phyloP scores from a whole-genome alignment of 2,888 invertebrate species.

The Abrostola tripartita region DNA sequence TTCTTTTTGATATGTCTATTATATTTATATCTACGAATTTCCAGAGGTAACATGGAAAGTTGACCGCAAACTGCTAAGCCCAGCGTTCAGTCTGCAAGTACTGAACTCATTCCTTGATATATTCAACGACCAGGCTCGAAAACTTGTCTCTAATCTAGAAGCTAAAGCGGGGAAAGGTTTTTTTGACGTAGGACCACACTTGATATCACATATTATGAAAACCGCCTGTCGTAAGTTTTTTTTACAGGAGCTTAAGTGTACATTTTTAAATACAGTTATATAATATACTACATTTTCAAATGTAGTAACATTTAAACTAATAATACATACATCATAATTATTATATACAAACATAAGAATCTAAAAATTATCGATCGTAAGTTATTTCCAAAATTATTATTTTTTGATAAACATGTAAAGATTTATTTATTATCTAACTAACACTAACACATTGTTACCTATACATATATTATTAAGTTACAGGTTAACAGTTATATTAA shows the following conservation, averaged over 20 bases:
- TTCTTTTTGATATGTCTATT: neutral
- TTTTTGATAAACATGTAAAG: too few species aligned
- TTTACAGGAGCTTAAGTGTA: slow-evolving; percentile 16
- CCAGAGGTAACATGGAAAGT: slow-evolving; percentile 57
- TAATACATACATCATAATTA: too few species aligned
- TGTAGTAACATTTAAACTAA: neutral
- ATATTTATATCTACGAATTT: neutral
- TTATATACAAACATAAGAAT: too few species aligned
- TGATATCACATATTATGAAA: slow-evolving; percentile 49
- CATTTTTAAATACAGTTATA: too few species aligned
- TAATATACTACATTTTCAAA: slow-evolving; percentile 3
- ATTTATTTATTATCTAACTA: too few species aligned
- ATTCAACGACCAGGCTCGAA: slow-evolving; percentile 55
- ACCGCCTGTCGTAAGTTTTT: slow-evolving; percentile 61
- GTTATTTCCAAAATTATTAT: too few species aligned
- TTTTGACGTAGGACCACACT: slow-evolving; percentile 51
- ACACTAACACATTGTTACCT: too few species aligned
- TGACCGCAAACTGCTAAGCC: slow-evolving; percentile 63
- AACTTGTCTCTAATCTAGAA: slow-evolving; percentile 42
- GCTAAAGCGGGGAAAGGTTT: slow-evolving; percentile 42
- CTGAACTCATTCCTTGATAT: slow-evolving; percentile 54
- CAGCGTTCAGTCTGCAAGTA: slow-evolving; percentile 60
- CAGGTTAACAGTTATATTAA: too few species aligned
- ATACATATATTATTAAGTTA: too few species aligned
- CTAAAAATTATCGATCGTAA: too few species aligned